Percentiles rank a stretch among this genome's conserved stretches.
Conservation (phyloP, 2,797 vertebrate genomes). For the Cuculus canorus region DNA sequence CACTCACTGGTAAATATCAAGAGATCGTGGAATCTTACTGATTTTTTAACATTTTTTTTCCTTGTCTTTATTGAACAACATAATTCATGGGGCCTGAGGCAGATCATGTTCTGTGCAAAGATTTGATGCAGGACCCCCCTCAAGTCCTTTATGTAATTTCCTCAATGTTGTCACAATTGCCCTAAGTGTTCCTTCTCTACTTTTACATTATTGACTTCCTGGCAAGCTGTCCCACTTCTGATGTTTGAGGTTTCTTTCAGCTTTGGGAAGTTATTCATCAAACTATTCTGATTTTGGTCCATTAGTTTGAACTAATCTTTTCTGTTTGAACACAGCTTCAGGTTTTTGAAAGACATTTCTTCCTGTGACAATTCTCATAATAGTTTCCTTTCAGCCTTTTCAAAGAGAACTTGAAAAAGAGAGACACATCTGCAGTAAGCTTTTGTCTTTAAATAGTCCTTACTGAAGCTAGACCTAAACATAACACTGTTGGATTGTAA, state of each 20-base stretch:
- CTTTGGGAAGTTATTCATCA: not conserved
- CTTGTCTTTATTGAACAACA: not conserved
- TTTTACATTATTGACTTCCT: not conserved
- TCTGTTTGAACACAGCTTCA: not conserved
- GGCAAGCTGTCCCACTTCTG: not conserved
- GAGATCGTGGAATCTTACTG: not conserved
- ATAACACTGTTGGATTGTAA: not conserved
- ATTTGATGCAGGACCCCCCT: not conserved
- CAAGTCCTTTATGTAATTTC: not conserved
- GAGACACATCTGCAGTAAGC: not conserved
- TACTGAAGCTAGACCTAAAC: not conserved
- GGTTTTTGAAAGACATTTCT: not conserved
- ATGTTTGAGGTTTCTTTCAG: not conserved
- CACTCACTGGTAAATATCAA: not conserved
- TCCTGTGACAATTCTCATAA: not conserved
- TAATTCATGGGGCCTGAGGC: not conserved
- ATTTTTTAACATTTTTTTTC: not conserved
- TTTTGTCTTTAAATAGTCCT: not conserved
- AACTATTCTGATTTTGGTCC: not conserved
- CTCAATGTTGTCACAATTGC: not conserved
- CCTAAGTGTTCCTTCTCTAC: not conserved
- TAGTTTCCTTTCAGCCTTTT: not conserved
- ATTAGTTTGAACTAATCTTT: not conserved
- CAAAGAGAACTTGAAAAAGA: not conserved
- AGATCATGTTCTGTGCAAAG: not conserved